Evolutionary conservation across 92 coral and sea anemone species (phyloP), one percentile per base, ranked within the genome.

Genomic region (Phenganax subtilis): DNA sequence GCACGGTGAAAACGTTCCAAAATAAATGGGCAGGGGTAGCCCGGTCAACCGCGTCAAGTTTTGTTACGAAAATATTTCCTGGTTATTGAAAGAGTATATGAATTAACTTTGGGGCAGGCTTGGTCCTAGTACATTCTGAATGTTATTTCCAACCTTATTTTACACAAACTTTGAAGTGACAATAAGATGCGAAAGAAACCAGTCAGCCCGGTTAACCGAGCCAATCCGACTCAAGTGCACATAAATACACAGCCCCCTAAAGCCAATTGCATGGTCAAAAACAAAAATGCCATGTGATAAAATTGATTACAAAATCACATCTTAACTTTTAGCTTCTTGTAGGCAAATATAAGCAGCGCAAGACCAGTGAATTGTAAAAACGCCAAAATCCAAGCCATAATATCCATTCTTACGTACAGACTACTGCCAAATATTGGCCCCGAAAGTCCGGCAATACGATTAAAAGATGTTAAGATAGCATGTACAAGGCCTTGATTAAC

Each of bases 401-500:
- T 8, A 8, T 14, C 7, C 37, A 17, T 68, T 9, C 20, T 12
- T 52, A n/a, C 47, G 73, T 30, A 68, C 16, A 68, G 47, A 68
- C 54, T 30, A 16, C 73, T 68, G 31, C 73, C 73, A 30, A 68
- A 68, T 6, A 68, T 68, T 2, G 73, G 73, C 44, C 73, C 73
- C 16, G 73, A 29, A 10, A 68, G 37, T 12, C 73, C 73, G 9
- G 73, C 73, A 7, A 68, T 0, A 29, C 73, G 73, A 68, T 68
- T 68, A 44, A 68, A 68, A 7, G 54, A 29, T 54, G 73, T 68
- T 44, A 68, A 68, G 14, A 68, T 68, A 12, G 73, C 73, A 27
- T 68, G 73, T 5, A 68, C 73, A 6, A 68, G 54, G 7, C 73
- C 73, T 68, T 68, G 73, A 11, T 68, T 68, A 10, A 3, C 73